Evolutionary conservation across 2,797 vertebrate genomes (phyloP), one percentile per base, ranked within the genome.

Genomic region (Serranus cabrilla): DNA sequence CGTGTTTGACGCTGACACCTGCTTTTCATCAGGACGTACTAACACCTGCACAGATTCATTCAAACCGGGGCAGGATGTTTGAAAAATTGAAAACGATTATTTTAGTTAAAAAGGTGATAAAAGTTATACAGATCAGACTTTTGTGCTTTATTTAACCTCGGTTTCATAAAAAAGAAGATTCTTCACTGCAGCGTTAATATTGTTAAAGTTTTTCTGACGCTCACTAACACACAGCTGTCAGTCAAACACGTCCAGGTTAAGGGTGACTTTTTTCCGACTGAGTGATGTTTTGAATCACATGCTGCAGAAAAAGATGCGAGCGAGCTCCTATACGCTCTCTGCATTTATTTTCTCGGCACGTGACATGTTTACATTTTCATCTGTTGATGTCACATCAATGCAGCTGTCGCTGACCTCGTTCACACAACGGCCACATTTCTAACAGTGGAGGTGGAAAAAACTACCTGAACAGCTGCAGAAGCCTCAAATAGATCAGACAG

Each of bases 221-320:
- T 2, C 7, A 68, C 51, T 68, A 68, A 76, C 67, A 68, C 49
- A 11, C 43, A 66, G 71, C 56, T 79, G 85, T 82, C 80, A 85
- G 67, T 91, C 89, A 88, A 92, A 91, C 82, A 82, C 80, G 73
- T 82, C 47, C 14, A 85, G 62, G 61, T 90, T 90, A 89, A 92
- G 81, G 87, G 90, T 87, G 82, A 87, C 68, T 21, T 71, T 78
- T 77, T 70, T 79, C 46, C 58, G 70, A 82, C 39, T 7, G 89
- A 80, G 88, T 92, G 90, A 89, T 42, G 37, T 83, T 86, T 81
- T 61, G 4, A 70, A 71, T 76, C 74, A 85, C 87, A 87, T 72
- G 74, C 46, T 77, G 42, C 81, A 82, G 83, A 78, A 89, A 87
- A 87, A 76, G 84, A 90, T 90, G 87, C 42, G 40, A 58, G 8